These are phyloP conservation scores for Pristionchus japonicus DNA, from an alignment of 2,888 invertebrate genomes.

Conservation along the genomic window DNA sequence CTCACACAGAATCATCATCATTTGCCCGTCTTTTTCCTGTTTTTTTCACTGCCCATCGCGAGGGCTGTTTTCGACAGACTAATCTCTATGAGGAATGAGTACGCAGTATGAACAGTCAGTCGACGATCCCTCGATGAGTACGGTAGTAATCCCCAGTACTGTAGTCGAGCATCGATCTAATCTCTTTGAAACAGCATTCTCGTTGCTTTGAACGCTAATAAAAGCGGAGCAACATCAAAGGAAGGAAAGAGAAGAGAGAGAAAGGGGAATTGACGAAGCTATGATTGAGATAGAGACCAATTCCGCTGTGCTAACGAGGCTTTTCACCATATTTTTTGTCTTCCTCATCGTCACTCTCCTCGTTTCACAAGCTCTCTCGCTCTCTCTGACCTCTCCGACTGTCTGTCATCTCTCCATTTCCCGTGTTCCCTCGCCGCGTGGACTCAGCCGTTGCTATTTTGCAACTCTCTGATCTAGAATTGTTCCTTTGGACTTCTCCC, in stretches of 20 bases:
- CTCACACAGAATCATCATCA: background rate
- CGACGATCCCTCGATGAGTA: background rate
- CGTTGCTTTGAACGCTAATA: background rate
- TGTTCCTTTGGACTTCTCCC: background rate
- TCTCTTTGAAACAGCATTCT: background rate
- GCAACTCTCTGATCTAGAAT: background rate
- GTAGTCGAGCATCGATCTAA: background rate
- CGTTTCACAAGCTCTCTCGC: background rate
- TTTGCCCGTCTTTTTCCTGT: slow-evolving; percentile 9
- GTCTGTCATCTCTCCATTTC: background rate
- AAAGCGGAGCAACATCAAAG: slow-evolving; percentile 34
- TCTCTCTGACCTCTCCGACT: background rate
- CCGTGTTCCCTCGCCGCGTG: slow-evolving; percentile 22
- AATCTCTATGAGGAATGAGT: background rate
- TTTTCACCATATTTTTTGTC: slow-evolving; percentile 39
- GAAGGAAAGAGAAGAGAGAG: background rate
- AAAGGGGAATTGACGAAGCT: background rate
- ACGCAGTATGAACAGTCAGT: background rate
- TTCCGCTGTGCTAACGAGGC: slow-evolving; percentile 28
- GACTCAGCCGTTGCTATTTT: background rate
- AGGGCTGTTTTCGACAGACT: background rate
- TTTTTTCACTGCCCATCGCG: background rate
- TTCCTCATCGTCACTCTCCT: background rate
- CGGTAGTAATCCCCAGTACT: background rate
- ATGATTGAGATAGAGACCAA: background rate